phyloP scores from a whole-genome alignment of 2,888 invertebrate genomes.

The Acrobasis consociella region DNA sequence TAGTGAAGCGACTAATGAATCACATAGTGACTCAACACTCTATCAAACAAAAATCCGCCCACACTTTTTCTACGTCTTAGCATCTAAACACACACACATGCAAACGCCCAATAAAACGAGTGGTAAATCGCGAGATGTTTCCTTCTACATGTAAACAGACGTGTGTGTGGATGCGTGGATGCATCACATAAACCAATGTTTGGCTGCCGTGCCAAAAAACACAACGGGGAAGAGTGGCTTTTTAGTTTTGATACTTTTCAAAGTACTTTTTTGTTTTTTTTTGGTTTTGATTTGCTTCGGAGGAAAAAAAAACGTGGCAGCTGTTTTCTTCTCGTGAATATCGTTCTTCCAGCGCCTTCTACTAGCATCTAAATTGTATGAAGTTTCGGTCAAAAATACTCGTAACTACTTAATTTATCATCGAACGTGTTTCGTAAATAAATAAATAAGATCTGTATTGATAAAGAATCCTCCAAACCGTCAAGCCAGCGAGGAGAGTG shows the following conservation, averaged over 20 bases:
- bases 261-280: not conserved
- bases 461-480: too few species aligned
- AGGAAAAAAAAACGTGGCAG: too few species aligned
- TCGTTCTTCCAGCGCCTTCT: too few species aligned
- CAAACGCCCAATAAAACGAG: constrained; percentile 12
- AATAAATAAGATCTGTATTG: too few species aligned
- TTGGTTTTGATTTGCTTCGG: too few species aligned
- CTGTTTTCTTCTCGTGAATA: too few species aligned
- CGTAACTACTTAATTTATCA: too few species aligned
- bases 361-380: too few species aligned
- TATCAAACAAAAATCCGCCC: not conserved
- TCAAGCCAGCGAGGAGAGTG: too few species aligned
- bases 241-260: constrained; percentile 59
- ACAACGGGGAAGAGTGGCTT: constrained; percentile 55
- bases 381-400: too few species aligned
- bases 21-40: not conserved
- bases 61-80: constrained; percentile 10
- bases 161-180: constrained; percentile 44
- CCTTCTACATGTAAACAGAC: constrained; percentile 33
- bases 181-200: constrained; percentile 75
- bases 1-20: not conserved
- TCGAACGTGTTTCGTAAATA: too few species aligned
- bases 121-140: constrained; percentile 35
- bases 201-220: constrained; percentile 79
- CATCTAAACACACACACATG: constrained; percentile 12